Evolutionary conservation across 2,888 invertebrate species (phyloP).

Genomic region (Coecobrya sp.): DNA sequence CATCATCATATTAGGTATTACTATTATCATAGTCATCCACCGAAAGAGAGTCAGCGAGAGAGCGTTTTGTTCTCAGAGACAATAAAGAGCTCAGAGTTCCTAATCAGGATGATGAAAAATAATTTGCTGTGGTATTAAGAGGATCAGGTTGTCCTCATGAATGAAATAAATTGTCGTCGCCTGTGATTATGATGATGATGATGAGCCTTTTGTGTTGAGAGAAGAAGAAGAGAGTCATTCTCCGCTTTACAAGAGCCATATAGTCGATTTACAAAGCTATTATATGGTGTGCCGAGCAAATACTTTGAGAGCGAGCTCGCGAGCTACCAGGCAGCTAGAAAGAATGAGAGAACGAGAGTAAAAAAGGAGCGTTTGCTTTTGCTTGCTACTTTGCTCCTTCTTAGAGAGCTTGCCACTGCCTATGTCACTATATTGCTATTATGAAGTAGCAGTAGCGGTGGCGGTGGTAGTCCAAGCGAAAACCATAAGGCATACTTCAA

Average conservation of each 20-base stretch:
- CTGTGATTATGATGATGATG: conserved; percentile 82
- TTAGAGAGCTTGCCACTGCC: not conserved
- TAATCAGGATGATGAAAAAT: conserved; percentile 83
- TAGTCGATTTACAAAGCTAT: conserved; percentile 79
- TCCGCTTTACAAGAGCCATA: conserved; percentile 79
- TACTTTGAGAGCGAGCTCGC: conserved; percentile 70
- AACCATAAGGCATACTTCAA: conserved; percentile 81
- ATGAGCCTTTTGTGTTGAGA: conserved; percentile 80
- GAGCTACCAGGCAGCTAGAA: conserved; percentile 35
- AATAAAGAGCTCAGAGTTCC: conserved; percentile 82
- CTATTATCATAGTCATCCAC: conserved; percentile 50
- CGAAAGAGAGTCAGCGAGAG: conserved; percentile 48
- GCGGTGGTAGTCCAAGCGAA: conserved; percentile 64
- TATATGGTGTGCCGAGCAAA: conserved; percentile 77
- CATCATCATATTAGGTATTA: conserved; percentile 32
- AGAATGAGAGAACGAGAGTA: conserved; percentile 65
- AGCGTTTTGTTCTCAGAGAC: conserved; percentile 77
- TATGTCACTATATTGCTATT: conserved; percentile 57
- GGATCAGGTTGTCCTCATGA: conserved; percentile 83
- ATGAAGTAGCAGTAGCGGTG: conserved; percentile 42
- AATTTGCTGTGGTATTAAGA: conserved; percentile 83
- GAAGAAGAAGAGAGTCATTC: conserved; percentile 76
- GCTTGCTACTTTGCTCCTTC: conserved; percentile 44
- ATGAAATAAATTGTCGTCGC: conserved; percentile 83
- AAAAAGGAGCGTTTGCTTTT: conserved; percentile 65